Base-by-base conservation (phyloP, 1,140 invertebrate species). In the Spodoptera litura region DNA sequence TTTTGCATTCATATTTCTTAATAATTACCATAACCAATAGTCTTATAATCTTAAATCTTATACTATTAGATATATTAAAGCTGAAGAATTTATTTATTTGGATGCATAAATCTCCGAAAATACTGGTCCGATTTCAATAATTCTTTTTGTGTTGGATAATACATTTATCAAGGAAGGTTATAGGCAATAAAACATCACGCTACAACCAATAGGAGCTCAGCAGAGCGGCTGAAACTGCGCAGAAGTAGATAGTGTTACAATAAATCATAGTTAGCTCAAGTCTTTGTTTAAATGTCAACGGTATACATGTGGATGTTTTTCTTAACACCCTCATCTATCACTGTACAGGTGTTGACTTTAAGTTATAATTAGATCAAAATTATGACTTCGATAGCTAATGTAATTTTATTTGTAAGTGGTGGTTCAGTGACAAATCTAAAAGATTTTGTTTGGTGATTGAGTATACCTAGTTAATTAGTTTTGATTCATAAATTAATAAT, bases 281-380 rank as follows among this genome's bases (percentile, higher is more conserved):
- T 20, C 38, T 64, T 64, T 44, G 62, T 49, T 38, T 5, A 15
- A 15, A 8, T 66, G 62, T 66, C 62, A 66, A 0, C 38, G 15
- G 9, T 20, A 15, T 61, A 61, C 62, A 66, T 66, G 38, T 49
- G 38, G 62, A 25, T 66, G 62, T 49, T 66, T 66, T 66, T 66
- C 62, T 66, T 66, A 49, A 66, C 62, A 66, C 38, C 38, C 61
- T 2, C 38, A 49, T 66, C 20, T 3, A 20, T 66, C 20, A 49
- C 2, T 10, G 3, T 10, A 44, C 38, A 20, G 38, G 62, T 66
- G n/a, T 25, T 49, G 4, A n/a, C 38, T 25, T n/a, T 20, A 10
- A 25, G 38, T 61, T 66, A 66, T 49, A 49, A 66, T 66, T 66
- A 66, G 62, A 66, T 66, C 62, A 66, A 66, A 44, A 49, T 49